Evolutionary conservation across 1,140 invertebrate genomes (phyloP).

Genomic region (Arion vulgaris): DNA sequence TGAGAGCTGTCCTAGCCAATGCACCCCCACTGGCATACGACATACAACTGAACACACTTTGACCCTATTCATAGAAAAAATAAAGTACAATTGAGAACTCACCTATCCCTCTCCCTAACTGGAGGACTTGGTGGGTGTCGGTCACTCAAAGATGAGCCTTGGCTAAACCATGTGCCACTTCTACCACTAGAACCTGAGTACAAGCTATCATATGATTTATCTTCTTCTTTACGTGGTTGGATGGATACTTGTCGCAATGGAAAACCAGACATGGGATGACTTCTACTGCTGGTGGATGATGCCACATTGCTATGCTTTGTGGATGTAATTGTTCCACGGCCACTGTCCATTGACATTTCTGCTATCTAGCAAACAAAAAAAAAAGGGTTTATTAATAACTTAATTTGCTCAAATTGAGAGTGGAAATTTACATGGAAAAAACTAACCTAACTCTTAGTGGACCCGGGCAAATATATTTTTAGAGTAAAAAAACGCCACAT

Average conservation of each 20-base stretch:
- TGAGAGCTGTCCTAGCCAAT: too few species aligned
- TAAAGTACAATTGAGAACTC: background rate
- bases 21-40: too few species aligned
- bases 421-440: too few species aligned
- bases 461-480: too few species aligned
- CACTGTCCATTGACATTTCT: conserved; percentile 72
- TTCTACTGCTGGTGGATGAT: conserved; percentile 38
- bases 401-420: background rate
- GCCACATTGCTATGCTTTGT: conserved; percentile 33
- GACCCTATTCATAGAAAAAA: too few species aligned
- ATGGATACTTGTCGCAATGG: conserved; percentile 42
- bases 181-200: conserved; percentile 12
- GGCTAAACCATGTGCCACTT: background rate
- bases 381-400: background rate
- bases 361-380: conserved; percentile 41
- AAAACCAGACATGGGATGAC: conserved; percentile 53
- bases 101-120: conserved; percentile 52
- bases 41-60: too few species aligned
- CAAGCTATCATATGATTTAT: conserved; percentile 38
- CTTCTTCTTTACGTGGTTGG: conserved; percentile 52
- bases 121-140: conserved; percentile 62
- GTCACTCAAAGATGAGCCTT: background rate
- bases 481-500: too few species aligned
- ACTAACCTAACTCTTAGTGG: too few species aligned
- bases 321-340: conserved; percentile 69